phyloP scores from a whole-genome alignment of 2,113 vertebrate genomes.

The Rhinopomastus cyanomelas region DNA sequence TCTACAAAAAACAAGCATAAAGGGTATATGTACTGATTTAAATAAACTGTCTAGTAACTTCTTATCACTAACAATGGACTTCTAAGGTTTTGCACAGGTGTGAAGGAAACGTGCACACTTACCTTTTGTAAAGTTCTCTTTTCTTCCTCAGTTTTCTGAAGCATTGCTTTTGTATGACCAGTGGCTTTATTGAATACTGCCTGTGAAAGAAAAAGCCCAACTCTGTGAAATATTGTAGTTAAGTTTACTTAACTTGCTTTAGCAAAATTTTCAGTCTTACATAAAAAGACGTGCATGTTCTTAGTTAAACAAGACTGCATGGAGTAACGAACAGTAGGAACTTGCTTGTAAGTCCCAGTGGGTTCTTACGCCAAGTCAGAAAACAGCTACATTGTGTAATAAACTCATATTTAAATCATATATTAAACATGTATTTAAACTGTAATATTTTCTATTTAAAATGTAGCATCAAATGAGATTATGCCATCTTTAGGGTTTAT shows the following conservation, averaged over 20 bases:
- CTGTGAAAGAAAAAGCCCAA: constrained; percentile 62
- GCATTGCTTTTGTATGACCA: constrained; percentile 84
- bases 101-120: not conserved
- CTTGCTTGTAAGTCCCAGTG: not conserved
- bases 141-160: constrained; percentile 87
- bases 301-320: not conserved
- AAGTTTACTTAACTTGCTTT: not conserved
- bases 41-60: not conserved
- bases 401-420: not conserved
- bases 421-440: too few relatives aligned
- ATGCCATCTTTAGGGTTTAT: not conserved
- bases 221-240: not conserved
- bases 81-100: not conserved
- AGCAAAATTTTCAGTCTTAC: not conserved
- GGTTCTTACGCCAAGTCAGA: not conserved
- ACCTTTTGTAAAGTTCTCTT: constrained; percentile 91
- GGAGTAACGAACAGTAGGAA: not conserved
- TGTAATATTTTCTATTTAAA: not conserved
- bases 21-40: not conserved
- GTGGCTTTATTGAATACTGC: constrained; percentile 90
- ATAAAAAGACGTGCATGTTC: not conserved
- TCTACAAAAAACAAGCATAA: not conserved
- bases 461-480: fast-evolving
- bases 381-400: not conserved
- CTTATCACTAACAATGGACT: not conserved